Conservation (phyloP, 2,113 vertebrate species). For the Megalops atlanticus region DNA sequence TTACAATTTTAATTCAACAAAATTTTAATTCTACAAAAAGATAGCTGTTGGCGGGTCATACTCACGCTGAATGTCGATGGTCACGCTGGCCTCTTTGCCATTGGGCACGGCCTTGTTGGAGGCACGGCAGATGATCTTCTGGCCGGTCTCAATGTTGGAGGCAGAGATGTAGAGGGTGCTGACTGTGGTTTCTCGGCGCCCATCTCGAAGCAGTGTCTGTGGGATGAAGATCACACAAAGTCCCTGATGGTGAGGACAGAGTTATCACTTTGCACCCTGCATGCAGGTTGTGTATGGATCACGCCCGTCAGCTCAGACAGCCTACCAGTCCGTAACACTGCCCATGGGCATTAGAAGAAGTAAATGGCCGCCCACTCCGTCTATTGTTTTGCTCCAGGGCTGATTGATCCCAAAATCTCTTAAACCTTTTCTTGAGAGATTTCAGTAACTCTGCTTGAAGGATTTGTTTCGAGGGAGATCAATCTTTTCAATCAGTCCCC, state of each 20-base stretch:
- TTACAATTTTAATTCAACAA: background rate
- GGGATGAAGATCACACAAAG: background rate
- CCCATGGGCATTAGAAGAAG: too few species aligned
- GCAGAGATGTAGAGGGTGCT: slow-evolving; percentile 84
- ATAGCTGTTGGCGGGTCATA: slow-evolving; percentile 33
- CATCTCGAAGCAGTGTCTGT: slow-evolving; percentile 79
- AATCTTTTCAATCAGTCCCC: background rate
- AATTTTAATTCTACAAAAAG: too few species aligned
- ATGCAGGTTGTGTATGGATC: too few species aligned
- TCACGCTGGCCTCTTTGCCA: slow-evolving; percentile 84
- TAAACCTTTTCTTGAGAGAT: background rate
- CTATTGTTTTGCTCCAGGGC: background rate
- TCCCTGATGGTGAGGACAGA: background rate
- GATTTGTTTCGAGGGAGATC: background rate
- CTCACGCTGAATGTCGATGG: slow-evolving; percentile 91
- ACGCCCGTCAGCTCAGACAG: too few species aligned
- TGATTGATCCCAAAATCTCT: background rate
- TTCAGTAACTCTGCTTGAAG: background rate
- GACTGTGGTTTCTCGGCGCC: slow-evolving; percentile 83
- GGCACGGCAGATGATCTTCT: slow-evolving; percentile 81
- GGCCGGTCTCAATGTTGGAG: slow-evolving; percentile 79
- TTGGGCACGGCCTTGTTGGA: slow-evolving; percentile 86
- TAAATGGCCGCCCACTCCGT: background rate
- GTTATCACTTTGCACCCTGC: background rate
- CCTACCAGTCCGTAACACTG: background rate